These are phyloP conservation scores for Bimastos eiseni DNA, from an alignment of 2,888 invertebrate genomes.

Conservation along the genomic window DNA sequence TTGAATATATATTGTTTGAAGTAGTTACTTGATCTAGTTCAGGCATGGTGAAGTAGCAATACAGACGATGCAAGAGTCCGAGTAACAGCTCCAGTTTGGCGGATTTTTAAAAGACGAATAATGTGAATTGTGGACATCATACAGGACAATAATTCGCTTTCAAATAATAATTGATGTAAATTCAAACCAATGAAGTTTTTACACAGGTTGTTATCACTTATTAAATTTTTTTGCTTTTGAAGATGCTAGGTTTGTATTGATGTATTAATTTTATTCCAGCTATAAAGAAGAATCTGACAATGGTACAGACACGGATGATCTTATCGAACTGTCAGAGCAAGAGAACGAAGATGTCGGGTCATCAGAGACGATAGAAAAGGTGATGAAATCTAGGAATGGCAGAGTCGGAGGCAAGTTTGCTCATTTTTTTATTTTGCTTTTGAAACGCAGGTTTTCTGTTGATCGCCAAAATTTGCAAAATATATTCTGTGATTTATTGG, in stretches of 20 bases:
- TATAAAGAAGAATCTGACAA: slow-evolving; percentile 88
- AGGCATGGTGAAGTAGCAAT: no score
- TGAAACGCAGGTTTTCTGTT: background rate
- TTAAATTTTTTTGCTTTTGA: background rate
- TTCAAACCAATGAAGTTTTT: no score
- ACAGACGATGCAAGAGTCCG: no score
- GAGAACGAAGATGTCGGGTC: slow-evolving; percentile 51
- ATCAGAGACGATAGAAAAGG: slow-evolving; percentile 85
- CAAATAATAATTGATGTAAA: no score
- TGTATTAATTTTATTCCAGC: slow-evolving; percentile 64
- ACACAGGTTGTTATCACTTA: no score
- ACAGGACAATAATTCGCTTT: no score
- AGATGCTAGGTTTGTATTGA: background rate
- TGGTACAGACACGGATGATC: slow-evolving; percentile 84
- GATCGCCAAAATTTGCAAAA: background rate
- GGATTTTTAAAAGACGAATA: no score
- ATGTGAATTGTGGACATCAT: no score
- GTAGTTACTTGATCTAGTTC: no score
- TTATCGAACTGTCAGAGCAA: slow-evolving; percentile 66
- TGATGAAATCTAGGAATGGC: slow-evolving; percentile 81
- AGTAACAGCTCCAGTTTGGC: no score
- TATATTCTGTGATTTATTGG: background rate
- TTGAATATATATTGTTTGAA: no score
- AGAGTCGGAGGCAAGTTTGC: slow-evolving; percentile 79
- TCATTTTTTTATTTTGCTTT: background rate